Conservation (phyloP, 2,888 invertebrate species). For the Osedax fenrisi region DNA sequence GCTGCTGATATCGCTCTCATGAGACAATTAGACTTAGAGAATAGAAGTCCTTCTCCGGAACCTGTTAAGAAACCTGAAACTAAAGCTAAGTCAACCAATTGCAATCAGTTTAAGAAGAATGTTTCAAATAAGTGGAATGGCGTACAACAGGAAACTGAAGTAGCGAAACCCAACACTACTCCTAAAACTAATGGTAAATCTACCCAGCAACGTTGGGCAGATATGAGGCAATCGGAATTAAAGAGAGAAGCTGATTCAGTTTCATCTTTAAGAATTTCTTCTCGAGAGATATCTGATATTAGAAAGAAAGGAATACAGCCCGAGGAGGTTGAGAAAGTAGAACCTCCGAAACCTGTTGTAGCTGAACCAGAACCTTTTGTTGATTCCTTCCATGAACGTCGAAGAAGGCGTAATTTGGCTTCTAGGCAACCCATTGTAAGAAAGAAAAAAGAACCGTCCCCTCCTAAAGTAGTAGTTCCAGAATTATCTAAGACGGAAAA, state of each 20-base stretch:
- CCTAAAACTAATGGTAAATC: neutral
- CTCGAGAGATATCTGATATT: neutral
- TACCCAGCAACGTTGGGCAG: neutral
- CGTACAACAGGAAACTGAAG: neutral
- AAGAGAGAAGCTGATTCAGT: neutral
- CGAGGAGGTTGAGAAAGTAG: neutral
- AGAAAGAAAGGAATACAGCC: neutral
- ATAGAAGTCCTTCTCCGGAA: neutral
- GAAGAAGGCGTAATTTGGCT: neutral
- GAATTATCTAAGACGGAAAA: neutral
- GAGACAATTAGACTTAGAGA: neutral
- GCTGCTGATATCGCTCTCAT: neutral
- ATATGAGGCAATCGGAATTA: neutral
- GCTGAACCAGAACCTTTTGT: neutral
- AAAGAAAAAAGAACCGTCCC: neutral
- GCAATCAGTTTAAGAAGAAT: no score
- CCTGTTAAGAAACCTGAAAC: neutral
- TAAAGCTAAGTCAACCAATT: no score
- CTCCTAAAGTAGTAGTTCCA: neutral
- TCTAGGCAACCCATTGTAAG: neutral
- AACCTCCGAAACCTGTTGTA: neutral
- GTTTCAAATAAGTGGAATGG: neutral
- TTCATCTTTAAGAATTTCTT: neutral
- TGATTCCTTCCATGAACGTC: neutral
- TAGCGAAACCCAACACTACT: neutral